Evolutionary conservation across 2,888 invertebrate species (phyloP).

Genomic region (Aphelenchoides bicaudatus): DNA sequence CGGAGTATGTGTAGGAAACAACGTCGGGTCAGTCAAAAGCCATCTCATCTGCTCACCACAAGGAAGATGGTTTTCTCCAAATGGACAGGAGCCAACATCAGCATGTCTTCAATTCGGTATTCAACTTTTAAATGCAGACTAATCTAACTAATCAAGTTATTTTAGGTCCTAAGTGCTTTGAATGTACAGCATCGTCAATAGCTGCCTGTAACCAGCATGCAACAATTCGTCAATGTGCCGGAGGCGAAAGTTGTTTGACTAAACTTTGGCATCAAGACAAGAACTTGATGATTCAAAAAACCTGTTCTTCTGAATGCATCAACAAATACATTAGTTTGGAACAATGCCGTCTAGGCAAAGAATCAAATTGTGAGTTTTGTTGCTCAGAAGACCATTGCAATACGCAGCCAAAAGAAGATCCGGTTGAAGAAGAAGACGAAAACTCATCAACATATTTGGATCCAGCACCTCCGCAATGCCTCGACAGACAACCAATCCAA

Average conservation of each 20-base stretch:
- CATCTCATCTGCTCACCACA: slow-evolving; percentile 21
- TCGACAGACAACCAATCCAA: slow-evolving; percentile 32
- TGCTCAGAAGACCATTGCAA: slow-evolving; percentile 28
- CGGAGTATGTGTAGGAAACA: slow-evolving; percentile 17
- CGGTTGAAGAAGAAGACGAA: background rate
- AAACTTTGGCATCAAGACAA: slow-evolving; percentile 19
- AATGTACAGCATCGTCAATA: slow-evolving; percentile 19
- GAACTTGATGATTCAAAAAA: slow-evolving; percentile 14
- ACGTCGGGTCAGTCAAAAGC: slow-evolving; percentile 8
- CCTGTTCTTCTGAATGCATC: slow-evolving; percentile 16
- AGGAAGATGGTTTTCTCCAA: slow-evolving; percentile 21
- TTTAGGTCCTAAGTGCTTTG: slow-evolving; percentile 24
- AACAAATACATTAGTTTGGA: slow-evolving; percentile 21
- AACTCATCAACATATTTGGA: slow-evolving; percentile 6
- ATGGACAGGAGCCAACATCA: slow-evolving; percentile 21
- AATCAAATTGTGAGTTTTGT: slow-evolving; percentile 21
- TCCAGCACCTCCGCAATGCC: slow-evolving; percentile 24
- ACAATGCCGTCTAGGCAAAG: slow-evolving; percentile 21
- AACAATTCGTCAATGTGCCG: slow-evolving; percentile 4
- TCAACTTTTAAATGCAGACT: background rate
- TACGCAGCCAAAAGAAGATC: slow-evolving; percentile 6
- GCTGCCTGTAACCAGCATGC: slow-evolving; percentile 9
- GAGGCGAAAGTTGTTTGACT: slow-evolving; percentile 24
- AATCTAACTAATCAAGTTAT: too few species aligned
- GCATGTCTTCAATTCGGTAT: slow-evolving; percentile 7